A percentile compares a stretch with the other conserved stretches of the same genome.
Evolutionary conservation across 2,888 invertebrate species (phyloP).

Genomic region (Zelleria hepariella): DNA sequence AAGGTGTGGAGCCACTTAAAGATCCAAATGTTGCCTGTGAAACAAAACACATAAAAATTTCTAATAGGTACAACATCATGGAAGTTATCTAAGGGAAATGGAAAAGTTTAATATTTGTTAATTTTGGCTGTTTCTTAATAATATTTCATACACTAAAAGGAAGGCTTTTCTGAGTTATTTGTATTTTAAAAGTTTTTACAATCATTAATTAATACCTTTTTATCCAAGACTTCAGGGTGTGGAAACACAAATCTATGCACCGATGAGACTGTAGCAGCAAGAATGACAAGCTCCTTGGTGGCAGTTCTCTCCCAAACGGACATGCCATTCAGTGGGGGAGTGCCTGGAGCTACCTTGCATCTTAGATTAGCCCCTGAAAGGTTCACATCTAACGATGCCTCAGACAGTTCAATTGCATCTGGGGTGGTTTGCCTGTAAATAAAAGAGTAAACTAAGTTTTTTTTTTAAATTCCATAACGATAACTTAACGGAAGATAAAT

Average conservation of each 20-base stretch:
- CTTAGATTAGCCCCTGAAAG: conserved; percentile 84
- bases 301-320: conserved; percentile 68
- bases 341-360: conserved; percentile 87
- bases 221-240: conserved; percentile 80
- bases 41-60: background rate
- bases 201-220: conserved; percentile 71
- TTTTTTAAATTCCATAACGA: too few relatives aligned
- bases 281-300: conserved; percentile 70
- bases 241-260: conserved; percentile 89
- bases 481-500: too few relatives aligned
- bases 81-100: background rate
- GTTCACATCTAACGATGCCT: conserved; percentile 90
- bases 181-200: too few relatives aligned
- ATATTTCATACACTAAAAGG: too few relatives aligned
- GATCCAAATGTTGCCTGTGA: conserved; percentile 55
- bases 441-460: background rate
- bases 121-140: too few relatives aligned
- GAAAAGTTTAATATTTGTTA: background rate
- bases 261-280: conserved; percentile 93
- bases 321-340: conserved; percentile 80
- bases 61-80: background rate
- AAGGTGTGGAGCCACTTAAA: conserved; percentile 66
- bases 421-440: conserved; percentile 83
- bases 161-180: too few relatives aligned
- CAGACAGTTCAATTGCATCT: conserved; percentile 90